Base-by-base conservation (phyloP, 2,888 invertebrate species). In the Tanaodytes sp. region DNA sequence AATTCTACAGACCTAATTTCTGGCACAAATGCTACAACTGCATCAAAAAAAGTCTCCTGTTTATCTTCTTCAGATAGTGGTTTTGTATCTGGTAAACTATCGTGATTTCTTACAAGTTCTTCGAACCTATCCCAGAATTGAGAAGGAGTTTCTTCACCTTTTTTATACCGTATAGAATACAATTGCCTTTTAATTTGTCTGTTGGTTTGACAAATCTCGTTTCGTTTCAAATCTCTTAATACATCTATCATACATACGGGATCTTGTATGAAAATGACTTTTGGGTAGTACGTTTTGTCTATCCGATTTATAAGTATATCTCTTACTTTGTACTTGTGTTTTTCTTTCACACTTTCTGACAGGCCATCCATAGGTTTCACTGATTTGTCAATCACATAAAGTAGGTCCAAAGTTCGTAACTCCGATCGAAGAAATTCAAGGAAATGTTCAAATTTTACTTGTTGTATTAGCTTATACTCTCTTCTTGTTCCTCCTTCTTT, bases 101-200 rank as follows among this genome's bases (percentile, higher is more conserved):
- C 36, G 36, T 33, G 12, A 4, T 33, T 33, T n/a, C 36, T 8
- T 3, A 33, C 36, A n/a, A 33, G 6, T 6, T 6, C 36, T 33
- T 33, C 36, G 12, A 33, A 33, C 36, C 12, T 33, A 12, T 33
- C 36, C 36, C 36, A 33, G 36, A 33, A 33, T 33, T 33, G 11
- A n/a, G 12, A 3, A n/a, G 36, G 11, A n/a, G 36, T 33, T n/a
- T 33, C 36, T 12, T 33, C 12, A 3, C 36, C 12, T 33, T 6
- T 6, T 4, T 33, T 33, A n/a, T 33, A 33, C 12, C 12, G 36
- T n/a, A 33, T 33, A 3, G 36, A 33, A 33, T 33, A 33, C 36
- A 33, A 12, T 33, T 33, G 36, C 12, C 12, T 4, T 12, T 12
- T 6, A 6, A 33, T 3, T 6, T 12, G 8, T 33, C 8, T 3